These are phyloP conservation scores for Rhagophthalmus giganteus DNA, from an alignment of 2,888 invertebrate genomes.

Conservation along the genomic window DNA sequence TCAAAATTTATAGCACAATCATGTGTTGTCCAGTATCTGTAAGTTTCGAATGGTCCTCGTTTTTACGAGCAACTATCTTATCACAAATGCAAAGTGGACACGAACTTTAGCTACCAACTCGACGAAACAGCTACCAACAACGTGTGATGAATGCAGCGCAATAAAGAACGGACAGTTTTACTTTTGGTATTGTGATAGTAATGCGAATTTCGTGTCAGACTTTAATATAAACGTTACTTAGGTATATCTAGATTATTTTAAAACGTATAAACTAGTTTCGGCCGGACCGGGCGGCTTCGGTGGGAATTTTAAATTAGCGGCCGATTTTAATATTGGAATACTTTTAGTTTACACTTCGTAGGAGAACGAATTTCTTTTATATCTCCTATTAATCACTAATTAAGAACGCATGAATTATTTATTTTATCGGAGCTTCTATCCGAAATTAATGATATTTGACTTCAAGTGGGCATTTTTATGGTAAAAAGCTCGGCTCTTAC, in stretches of 20 bases:
- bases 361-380: constrained; percentile 10
- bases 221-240: constrained; percentile 30
- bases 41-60: constrained; percentile 40
- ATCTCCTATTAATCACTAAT: constrained; percentile 19
- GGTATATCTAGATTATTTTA: constrained; percentile 27
- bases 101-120: constrained; percentile 42
- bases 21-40: constrained; percentile 21
- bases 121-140: constrained; percentile 30
- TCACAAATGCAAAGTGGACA: constrained; percentile 51
- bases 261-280: constrained; percentile 24
- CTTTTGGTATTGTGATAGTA: constrained; percentile 33
- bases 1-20: constrained; percentile 28
- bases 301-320: constrained; percentile 21
- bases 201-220: constrained; percentile 31
- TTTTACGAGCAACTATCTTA: constrained; percentile 47
- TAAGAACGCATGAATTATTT: constrained; percentile 19
- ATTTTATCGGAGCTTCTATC: constrained; percentile 5
- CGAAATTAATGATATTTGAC: constrained; percentile 11
- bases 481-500: constrained; percentile 1
- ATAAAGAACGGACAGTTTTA: constrained; percentile 32
- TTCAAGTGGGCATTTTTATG: constrained; percentile 14
- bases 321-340: constrained; percentile 14
- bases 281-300: constrained; percentile 6
- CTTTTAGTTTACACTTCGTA: constrained; percentile 6
- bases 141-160: constrained; percentile 41